A percentile compares a stretch with the other conserved stretches of the same genome.
These are phyloP conservation scores for Magallana gigas DNA, from an alignment of 1,140 invertebrate genomes.

Conservation along the genomic window DNA sequence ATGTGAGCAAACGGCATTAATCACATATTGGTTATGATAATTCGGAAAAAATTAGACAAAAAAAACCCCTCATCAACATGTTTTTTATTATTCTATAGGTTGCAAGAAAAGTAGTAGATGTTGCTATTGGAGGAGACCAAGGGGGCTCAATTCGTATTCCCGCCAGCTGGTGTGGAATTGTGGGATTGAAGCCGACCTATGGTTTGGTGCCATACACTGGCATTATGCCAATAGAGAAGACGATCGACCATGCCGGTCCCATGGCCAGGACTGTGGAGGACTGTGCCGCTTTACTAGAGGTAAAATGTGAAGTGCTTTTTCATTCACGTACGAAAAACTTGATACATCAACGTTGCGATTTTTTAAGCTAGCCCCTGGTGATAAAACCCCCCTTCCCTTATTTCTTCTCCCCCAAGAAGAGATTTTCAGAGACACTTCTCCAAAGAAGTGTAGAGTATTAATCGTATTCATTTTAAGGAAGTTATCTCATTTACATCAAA, in stretches of 20 bases:
- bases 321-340: not conserved
- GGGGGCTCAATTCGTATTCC: slow-evolving; percentile 77
- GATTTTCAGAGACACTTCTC: too few relatives aligned
- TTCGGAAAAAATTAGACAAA: too few relatives aligned
- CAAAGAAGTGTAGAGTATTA: too few relatives aligned
- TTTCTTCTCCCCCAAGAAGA: too few relatives aligned
- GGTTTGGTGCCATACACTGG: slow-evolving; percentile 76
- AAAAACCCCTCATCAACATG: too few relatives aligned
- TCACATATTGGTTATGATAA: too few relatives aligned
- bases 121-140: slow-evolving; percentile 74
- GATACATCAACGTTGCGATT: too few relatives aligned
- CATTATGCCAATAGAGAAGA: slow-evolving; percentile 60
- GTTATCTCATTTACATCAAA: too few relatives aligned
- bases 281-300: slow-evolving; percentile 73
- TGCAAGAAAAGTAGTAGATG: slow-evolving; percentile 63
- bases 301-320: slow-evolving; percentile 18
- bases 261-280: slow-evolving; percentile 72
- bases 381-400: too few relatives aligned
- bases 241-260: slow-evolving; percentile 73
- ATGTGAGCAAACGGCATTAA: too few relatives aligned
- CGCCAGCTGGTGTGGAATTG: slow-evolving; percentile 71
- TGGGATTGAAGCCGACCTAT: slow-evolving; percentile 77
- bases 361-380: too few relatives aligned
- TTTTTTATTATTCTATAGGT: slow-evolving; percentile 50
- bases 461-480: too few relatives aligned